Base-by-base conservation (phyloP, 2,113 vertebrate species). In the Sorex araneus region DNA sequence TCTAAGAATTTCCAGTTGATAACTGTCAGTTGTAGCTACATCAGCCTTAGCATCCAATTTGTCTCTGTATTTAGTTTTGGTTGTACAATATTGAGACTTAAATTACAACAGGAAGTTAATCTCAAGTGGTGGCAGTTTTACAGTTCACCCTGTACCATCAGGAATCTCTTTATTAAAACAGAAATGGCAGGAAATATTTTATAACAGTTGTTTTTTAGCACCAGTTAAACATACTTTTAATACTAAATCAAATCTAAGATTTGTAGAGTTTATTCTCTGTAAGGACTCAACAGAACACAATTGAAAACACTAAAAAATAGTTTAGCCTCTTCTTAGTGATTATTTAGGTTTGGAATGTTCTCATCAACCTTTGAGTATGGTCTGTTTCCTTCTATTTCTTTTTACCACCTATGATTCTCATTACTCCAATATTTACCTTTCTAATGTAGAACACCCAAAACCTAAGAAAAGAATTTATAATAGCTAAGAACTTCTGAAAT, bases 101-200 rank as follows among this genome's bases (percentile, higher is more conserved):
- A 92, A 43, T 54, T 27, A 70, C 2, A 40, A 75, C 1, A 87
- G n/a, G 10, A 90, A 95, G 88, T 85, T 57, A 85, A 87, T 34
- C 10, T 91, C 8, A 91, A 85, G 79, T 67, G 12, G 30, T 50
- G 84, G 3, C 27, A 84, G 40, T 85, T 94, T 81, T 70, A 0
- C 83, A 63, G 11, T 28, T 91, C 6, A 87, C 8, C 13, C 8
- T 30, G n/a, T 6, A 69, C 45, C 23, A 47, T 66, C 47, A n/a
- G 23, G 64, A 93, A 75, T 88, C 16, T 88, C 43, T 80, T 91
- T 47, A 54, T 74, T 79, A 82, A 86, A 92, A 81, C 3, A 82
- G 16, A 77, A 16, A 71, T 57, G 5, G n/a, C 36, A 67, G n/a
- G 18, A 36, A 83, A 79, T 70, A 77, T 69, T 73, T 91, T 79